Conservation (phyloP, 2,113 vertebrate species). For the Morone chrysops region DNA sequence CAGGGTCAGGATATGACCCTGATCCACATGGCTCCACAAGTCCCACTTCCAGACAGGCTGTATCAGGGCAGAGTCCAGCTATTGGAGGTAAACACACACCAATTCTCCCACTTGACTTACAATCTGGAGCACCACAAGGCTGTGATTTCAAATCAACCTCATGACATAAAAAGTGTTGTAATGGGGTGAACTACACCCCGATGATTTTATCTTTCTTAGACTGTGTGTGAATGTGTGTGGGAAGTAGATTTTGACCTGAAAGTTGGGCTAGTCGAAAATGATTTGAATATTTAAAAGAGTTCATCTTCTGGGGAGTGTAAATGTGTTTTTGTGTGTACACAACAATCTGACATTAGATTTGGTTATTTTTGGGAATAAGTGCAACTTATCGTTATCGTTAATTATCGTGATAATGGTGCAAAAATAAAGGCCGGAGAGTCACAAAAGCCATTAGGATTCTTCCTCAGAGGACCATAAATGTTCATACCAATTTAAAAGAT, state of each 20-base stretch:
- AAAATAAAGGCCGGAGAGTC: not conserved
- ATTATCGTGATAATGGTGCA: not conserved
- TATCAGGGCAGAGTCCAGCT: conserved; percentile 89
- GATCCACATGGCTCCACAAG: conserved; percentile 82
- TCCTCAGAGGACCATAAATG: not conserved
- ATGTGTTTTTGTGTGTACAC: not conserved
- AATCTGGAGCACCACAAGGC: not conserved
- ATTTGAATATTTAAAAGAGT: not conserved
- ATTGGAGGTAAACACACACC: conserved; percentile 88
- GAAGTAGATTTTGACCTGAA: not conserved
- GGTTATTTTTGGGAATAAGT: not conserved
- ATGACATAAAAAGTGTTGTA: not conserved
- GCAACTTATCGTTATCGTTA: too few relatives aligned
- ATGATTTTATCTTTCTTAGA: not conserved
- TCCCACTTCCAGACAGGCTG: conserved; percentile 88
- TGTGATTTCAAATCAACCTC: not conserved
- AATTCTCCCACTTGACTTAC: not conserved
- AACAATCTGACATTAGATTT: not conserved
- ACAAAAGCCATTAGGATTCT: not conserved
- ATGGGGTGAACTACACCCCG: not conserved
- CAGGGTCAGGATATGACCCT: conserved; percentile 88
- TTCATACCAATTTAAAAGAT: not conserved
- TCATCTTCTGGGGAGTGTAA: not conserved
- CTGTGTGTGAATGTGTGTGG: not conserved
- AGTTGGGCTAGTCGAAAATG: not conserved